Base-by-base conservation (phyloP, 2,113 vertebrate species). In the Oxygymnocypris stewartii region DNA sequence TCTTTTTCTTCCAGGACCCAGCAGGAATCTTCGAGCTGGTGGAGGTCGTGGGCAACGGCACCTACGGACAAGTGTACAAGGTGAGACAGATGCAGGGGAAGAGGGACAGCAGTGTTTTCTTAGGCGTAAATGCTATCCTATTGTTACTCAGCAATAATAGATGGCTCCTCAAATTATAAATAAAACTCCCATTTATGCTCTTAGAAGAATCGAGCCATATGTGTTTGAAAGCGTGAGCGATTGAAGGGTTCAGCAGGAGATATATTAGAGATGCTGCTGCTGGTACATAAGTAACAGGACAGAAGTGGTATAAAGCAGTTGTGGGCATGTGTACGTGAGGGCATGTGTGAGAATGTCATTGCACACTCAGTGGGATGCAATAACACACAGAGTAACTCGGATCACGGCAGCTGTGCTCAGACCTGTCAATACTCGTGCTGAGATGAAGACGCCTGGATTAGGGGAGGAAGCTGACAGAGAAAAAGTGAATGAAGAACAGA, bases 21-120 rank as follows among this genome's bases (percentile, higher is more conserved):
- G 97, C 96, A 23, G 97, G 97, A 31, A 97, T 97, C 91, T 97
- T 97, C 54, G 97, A 97, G 93, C 95, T 97, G 90, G 96, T 97
- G 57, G 97, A 97, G 88, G 96, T 97, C 6, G 95, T 95, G 40
- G 95, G 95, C 76, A 95, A 95, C 90, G 95, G 95, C 28, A 95
- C 95, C 82, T 95, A 95, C 81, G 95, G 95, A 25, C 95, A 95
- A 82, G 95, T 95, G 85, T 97, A 97, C 93, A 97, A 97, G 97
- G 96, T 97, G 94, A 94, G 71, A n/a, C 18, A 23, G 18, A 80
- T 37, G 11, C 10, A 71, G 23, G 35, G 40, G 63, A 49, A 71
- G 11, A 71, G 25, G 0, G 14, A 54, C 51, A 18, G n/a, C 4
- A 6, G 40, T 42, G 14, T 42, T n/a, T 79, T 42, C 12, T 42